Conservation (phyloP, 2,797 vertebrate genomes). For the Myoxocephalus aenaeus region DNA sequence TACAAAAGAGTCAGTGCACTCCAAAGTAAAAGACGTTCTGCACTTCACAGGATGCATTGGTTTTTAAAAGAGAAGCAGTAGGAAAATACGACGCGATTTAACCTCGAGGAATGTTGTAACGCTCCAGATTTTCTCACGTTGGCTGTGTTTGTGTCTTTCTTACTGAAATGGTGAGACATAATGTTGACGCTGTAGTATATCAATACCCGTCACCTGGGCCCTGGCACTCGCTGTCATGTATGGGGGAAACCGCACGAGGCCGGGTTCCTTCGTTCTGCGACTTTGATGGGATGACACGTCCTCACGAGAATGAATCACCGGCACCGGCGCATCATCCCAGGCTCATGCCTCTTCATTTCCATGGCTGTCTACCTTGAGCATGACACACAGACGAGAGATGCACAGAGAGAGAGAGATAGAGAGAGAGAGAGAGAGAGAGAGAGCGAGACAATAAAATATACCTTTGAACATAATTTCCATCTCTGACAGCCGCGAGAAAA, state of each 20-base stretch:
- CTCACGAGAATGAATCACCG: conserved; percentile 74
- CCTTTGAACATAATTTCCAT: conserved; percentile 35
- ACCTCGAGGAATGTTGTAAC: not conserved
- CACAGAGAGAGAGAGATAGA: too few species aligned
- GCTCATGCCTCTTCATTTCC: conserved; percentile 73
- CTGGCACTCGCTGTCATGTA: conserved; percentile 15
- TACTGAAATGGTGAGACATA: not conserved
- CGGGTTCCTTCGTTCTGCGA: conserved; percentile 34
- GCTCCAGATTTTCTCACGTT: not conserved
- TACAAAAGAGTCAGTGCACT: conserved; percentile 11
- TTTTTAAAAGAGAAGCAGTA: not conserved
- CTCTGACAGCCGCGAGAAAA: conserved; percentile 28
- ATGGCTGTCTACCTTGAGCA: conserved; percentile 54
- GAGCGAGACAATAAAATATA: conserved; percentile 11
- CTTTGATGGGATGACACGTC: conserved; percentile 57
- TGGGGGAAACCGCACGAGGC: not conserved
- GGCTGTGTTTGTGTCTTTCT: too few species aligned
- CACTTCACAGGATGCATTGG: not conserved
- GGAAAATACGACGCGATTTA: not conserved
- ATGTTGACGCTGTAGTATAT: not conserved
- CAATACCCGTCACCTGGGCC: conserved; percentile 9
- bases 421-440: too few species aligned
- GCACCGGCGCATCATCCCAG: conserved; percentile 63
- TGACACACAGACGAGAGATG: conserved; percentile 17
- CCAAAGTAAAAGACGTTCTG: not conserved